phyloP scores from a whole-genome alignment of 2,113 vertebrate genomes.

The Nycticebus coucang region DNA sequence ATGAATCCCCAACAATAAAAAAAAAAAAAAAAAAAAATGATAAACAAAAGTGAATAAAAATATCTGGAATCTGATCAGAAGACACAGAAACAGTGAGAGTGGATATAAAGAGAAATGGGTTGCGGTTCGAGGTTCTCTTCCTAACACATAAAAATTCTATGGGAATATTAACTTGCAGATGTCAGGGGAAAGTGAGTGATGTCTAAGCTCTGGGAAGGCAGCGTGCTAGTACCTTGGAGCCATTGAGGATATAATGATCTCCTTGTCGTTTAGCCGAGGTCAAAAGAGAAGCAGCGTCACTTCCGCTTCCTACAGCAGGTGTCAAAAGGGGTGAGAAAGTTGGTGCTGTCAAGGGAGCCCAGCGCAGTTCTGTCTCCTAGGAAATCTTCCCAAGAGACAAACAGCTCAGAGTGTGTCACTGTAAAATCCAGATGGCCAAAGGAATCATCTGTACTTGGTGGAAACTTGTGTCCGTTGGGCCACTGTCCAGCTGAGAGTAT shows the following conservation, averaged over 20 bases:
- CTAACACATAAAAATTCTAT: not conserved
- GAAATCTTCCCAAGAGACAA: not conserved
- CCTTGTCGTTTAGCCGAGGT: constrained; percentile 91
- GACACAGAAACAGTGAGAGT: not conserved
- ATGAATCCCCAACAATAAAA: no score
- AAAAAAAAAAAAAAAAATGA: no score
- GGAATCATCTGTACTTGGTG: not conserved
- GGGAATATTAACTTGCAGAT: not conserved
- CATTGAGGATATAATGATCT: constrained; percentile 94
- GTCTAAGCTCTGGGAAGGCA: not conserved
- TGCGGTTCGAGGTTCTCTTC: not conserved
- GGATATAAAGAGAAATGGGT: not conserved
- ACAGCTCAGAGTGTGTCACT: not conserved
- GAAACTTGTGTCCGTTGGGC: not conserved
- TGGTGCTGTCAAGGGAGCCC: not conserved
- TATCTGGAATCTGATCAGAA: not conserved
- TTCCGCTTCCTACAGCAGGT: constrained; percentile 90
- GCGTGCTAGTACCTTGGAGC: constrained; percentile 91
- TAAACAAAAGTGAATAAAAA: not conserved
- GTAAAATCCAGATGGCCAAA: not conserved
- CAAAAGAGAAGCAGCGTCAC: constrained; percentile 95
- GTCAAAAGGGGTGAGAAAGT: not conserved
- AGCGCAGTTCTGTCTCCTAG: not conserved
- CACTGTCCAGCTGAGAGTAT: not conserved
- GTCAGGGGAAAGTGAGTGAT: not conserved